Base-by-base conservation (phyloP, 2,113 vertebrate genomes). In the Fregata magnificens region DNA sequence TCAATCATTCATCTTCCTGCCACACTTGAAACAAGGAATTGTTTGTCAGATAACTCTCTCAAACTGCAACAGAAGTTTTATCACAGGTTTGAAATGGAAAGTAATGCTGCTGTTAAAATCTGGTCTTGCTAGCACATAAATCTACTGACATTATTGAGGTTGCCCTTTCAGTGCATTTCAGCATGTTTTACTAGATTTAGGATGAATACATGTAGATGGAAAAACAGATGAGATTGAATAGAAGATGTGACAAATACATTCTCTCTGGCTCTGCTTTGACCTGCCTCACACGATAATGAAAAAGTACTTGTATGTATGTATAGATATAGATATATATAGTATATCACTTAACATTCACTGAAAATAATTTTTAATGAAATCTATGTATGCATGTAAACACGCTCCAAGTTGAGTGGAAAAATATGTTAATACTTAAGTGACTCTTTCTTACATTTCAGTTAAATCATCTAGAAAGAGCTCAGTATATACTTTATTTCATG, bases 31-130 rank as follows among this genome's bases (percentile, higher is more conserved):
- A 96, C 93, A 93, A 90, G 72, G 72, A 95, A 82, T 55, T 89
- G 22, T 94, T 97, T 95, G 63, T 93, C 79, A 90, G 80, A 45
- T 70, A 93, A 78, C 56, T 78, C 55, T 65, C 44, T 91, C 45
- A 82, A 92, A 88, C 72, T 74, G 73, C 62, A 90, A 77, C 72
- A 87, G 63, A 96, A 95, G 73, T 93, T 96, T 94, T 91, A 96
- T 92, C 93, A 86, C 50, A 40, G 42, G 36, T 69, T 84, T 24
- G 45, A 78, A 96, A 93, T 38, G 32, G 88, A 86, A 96, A 91
- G 83, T 63, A 95, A 95, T 72, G 42, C 34, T 84, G 74, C 88
- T 89, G 65, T 82, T 88, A 79, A 93, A 90, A 80, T 26, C 93
- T 21, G 24, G 21, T 55, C 50, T 52, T 62, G 52, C 50, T 73